phyloP scores from a whole-genome alignment of 2,113 vertebrate species.

The Numida meleagris region DNA sequence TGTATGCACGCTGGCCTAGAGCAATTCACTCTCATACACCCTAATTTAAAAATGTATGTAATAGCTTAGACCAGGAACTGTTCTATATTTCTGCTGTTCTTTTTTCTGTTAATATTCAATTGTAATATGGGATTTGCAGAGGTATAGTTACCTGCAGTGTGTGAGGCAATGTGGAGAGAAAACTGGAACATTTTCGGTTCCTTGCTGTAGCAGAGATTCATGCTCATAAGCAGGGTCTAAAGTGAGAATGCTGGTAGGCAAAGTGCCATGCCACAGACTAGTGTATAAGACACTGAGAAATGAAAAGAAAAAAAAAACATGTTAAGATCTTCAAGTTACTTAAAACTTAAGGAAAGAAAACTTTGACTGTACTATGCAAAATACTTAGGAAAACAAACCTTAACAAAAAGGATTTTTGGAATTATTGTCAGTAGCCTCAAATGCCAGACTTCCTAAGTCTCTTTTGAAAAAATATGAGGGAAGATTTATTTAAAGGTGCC shows the following conservation, averaged over 20 bases:
- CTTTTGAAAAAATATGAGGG: conserved; percentile 7
- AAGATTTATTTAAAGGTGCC: conserved; percentile 63
- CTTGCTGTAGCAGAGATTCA: not conserved
- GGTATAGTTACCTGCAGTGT: not conserved
- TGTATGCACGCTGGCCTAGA: not conserved
- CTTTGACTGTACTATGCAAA: conserved; percentile 23
- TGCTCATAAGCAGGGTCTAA: not conserved
- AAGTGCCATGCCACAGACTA: not conserved
- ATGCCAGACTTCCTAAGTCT: conserved; percentile 13
- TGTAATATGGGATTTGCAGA: not conserved
- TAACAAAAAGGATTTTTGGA: conserved; percentile 38
- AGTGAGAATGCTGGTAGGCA: not conserved
- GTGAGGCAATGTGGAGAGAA: not conserved
- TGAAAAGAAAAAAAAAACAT: not conserved
- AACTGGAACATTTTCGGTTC: not conserved
- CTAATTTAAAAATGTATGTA: not conserved
- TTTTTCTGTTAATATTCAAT: not conserved
- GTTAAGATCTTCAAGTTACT: conserved; percentile 18
- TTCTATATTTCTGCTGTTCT: not conserved
- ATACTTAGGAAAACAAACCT: conserved; percentile 14
- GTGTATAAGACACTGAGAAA: not conserved
- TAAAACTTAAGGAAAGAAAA: conserved; percentile 45
- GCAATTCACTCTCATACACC: not conserved
- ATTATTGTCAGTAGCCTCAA: conserved; percentile 2
- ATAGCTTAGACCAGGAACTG: not conserved